phyloP scores from a whole-genome alignment of 2,888 invertebrate genomes.

The Mellilla xanthometata region DNA sequence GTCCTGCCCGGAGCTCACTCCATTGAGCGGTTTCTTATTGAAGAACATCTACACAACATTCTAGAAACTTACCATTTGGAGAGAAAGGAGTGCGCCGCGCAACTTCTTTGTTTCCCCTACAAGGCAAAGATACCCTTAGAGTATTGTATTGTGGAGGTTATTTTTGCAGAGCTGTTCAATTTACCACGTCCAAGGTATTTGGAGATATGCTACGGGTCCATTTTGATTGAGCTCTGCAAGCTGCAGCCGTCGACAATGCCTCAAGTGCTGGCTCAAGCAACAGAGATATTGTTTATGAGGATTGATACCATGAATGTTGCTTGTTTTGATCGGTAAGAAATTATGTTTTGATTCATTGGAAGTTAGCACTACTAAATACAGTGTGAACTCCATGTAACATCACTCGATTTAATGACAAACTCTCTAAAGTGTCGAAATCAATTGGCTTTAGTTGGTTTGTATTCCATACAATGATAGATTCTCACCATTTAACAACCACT shows the following conservation, averaged over 20 bases:
- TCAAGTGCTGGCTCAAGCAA: constrained; percentile 98
- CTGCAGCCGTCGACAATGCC: constrained; percentile 98
- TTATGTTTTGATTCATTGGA: too few species aligned
- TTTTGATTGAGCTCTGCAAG: constrained; percentile 98
- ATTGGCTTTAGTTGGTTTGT: too few species aligned
- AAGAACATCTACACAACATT: constrained; percentile 97
- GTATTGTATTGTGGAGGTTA: constrained; percentile 98
- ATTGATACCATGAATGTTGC: constrained; percentile 98
- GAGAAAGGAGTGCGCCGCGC: constrained; percentile 97
- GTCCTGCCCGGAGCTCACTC: constrained; percentile 97
- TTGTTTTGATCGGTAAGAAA: constrained; percentile 93
- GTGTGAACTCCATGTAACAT: too few species aligned
- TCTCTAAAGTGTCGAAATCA: too few species aligned
- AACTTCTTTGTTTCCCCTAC: constrained; percentile 95
- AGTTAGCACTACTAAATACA: too few species aligned
- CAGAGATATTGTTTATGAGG: constrained; percentile 97
- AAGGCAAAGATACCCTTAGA: constrained; percentile 97
- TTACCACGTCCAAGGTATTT: constrained; percentile 94
- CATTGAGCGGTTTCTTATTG: constrained; percentile 98
- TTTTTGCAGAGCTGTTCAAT: constrained; percentile 96
- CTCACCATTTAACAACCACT: too few species aligned
- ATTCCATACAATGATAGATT: too few species aligned
- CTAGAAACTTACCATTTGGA: constrained; percentile 94
- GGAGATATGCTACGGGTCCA: constrained; percentile 96
- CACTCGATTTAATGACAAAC: too few species aligned